A percentile compares a stretch with the other conserved stretches of the same genome.
Conservation (phyloP, 2,797 vertebrate species). For the Streptopelia turtur region DNA sequence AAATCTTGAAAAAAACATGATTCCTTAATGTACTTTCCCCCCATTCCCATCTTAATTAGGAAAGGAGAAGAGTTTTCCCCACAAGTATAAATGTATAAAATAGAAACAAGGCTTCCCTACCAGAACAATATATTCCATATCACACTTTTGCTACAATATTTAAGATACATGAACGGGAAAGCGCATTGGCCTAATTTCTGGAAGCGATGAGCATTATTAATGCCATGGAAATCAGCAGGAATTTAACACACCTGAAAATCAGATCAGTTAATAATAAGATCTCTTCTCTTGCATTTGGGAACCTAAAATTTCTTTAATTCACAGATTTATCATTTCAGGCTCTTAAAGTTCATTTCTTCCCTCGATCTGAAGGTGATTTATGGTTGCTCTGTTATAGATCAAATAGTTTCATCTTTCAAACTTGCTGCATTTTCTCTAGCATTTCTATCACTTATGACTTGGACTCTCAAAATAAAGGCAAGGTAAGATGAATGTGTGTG, state of each 20-base stretch:
- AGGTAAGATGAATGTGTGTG: conserved; percentile 52
- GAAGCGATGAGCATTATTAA: background rate
- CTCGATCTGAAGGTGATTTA: conserved; percentile 48
- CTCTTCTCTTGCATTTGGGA: background rate
- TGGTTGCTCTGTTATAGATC: conserved; percentile 8
- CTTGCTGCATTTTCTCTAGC: conserved; percentile 13
- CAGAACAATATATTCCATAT: background rate
- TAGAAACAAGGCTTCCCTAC: background rate
- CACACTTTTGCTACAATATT: background rate
- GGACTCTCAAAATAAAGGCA: conserved; percentile 1
- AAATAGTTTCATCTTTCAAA: conserved; percentile 54
- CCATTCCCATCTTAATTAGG: background rate
- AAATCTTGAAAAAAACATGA: background rate
- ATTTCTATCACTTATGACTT: conserved; percentile 50
- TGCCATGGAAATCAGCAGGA: background rate
- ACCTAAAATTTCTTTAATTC: conserved; percentile 39
- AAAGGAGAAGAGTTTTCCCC: background rate
- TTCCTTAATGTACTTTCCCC: background rate
- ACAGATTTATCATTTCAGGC: conserved; percentile 11
- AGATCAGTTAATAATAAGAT: background rate
- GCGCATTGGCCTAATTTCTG: background rate
- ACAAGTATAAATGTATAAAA: background rate
- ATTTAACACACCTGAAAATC: background rate
- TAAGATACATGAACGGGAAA: background rate
- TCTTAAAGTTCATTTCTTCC: conserved; percentile 33